A percentile compares a stretch with the other conserved stretches of the same genome.
Conservation (phyloP, 1,140 invertebrate species). For the Caenorhabditis briggsae region DNA sequence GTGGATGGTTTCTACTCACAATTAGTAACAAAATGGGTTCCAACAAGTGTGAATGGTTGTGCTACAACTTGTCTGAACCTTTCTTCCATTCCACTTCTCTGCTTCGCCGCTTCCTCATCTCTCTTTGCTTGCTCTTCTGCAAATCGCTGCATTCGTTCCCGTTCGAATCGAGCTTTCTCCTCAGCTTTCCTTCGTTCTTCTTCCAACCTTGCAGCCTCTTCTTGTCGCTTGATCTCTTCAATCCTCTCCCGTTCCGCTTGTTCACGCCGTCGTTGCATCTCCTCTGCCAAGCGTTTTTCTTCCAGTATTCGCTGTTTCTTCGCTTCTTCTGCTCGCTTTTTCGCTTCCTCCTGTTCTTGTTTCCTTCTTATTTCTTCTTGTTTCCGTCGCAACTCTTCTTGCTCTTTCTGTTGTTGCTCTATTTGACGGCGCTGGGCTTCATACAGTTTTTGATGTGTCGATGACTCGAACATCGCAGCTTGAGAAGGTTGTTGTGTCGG, state of each 20-base stretch:
- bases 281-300: constrained; percentile 55
- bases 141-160: constrained; percentile 16
- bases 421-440: constrained; percentile 56
- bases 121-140: background rate
- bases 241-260: constrained; percentile 29
- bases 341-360: constrained; percentile 30
- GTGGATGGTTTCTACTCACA: constrained; percentile 32
- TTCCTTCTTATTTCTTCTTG: background rate
- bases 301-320: constrained; percentile 29
- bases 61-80: constrained; percentile 6
- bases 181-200: constrained; percentile 43
- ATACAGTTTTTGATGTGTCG: constrained; percentile 28
- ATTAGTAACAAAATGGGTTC: constrained; percentile 43
- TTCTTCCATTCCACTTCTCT: constrained; percentile 36
- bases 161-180: constrained; percentile 47
- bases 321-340: constrained; percentile 51
- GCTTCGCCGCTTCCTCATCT: background rate
- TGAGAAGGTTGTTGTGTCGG: constrained; percentile 5
- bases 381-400: constrained; percentile 43
- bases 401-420: constrained; percentile 57
- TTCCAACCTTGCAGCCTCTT: constrained; percentile 23
- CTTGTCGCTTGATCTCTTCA: background rate
- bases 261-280: constrained; percentile 25
- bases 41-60: constrained; percentile 57
- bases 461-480: background rate